Evolutionary conservation across 2,113 vertebrate genomes (phyloP), one percentile per base, ranked within the genome.

Genomic region (Pelecanoides urinatrix): DNA sequence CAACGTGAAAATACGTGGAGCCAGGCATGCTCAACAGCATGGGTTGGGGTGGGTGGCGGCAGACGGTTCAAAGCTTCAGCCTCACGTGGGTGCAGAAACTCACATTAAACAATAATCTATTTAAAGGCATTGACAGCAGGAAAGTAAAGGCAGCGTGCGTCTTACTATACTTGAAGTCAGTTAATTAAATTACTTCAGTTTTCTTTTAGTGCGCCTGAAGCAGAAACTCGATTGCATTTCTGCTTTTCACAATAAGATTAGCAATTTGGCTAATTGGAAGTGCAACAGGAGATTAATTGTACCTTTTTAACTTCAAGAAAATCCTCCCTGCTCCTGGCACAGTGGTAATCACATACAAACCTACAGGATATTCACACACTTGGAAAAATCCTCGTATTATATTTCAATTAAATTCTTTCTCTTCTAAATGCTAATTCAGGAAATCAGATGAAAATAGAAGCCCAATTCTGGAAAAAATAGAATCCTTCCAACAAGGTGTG

Each of bases 191-290:
- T 98, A 97, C 95, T 96, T 87, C 59, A 75, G 93, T 95, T 96
- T 95, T 92, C 95, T 94, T 95, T 74, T 52, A 76, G 95, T 73
- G 44, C 12, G 94, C 98, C 98, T 97, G 83, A 70, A 98, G 98
- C 97, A 97, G 96, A 92, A 97, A 96, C 94, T 97, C 97, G 30
- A 98, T 97, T 98, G 97, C 96, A 55, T 97, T 98, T 97, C 96
- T 97, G 82, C 95, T 98, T 97, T 98, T 95, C 97, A 95, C 97
- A 97, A 95, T 95, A 86, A 98, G 97, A 94, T 96, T 97, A 97
- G 97, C 97, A 97, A 98, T 98, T 98, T 98, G 97, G 97, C 95
- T 98, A 98, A 98, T 97, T 98, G 97, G 96, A 97, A 97, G 96
- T 97, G 90, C 97, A 97, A 96, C 97, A 94, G 86, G 95, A 98